Conservation (phyloP, 2,113 vertebrate genomes). For the Istiophorus platypterus region DNA sequence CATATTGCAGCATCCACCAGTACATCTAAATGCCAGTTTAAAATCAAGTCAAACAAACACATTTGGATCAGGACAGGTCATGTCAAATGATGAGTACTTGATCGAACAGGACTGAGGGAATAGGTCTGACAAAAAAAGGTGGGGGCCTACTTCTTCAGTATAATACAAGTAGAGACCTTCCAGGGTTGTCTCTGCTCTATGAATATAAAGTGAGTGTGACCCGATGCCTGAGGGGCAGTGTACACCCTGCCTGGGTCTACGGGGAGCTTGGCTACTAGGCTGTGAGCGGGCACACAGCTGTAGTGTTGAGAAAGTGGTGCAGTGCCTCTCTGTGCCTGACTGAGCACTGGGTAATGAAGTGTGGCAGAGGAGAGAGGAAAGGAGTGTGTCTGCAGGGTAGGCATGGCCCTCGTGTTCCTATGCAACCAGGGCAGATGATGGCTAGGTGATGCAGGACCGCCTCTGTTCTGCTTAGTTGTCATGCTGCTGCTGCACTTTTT, state of each 20-base stretch:
- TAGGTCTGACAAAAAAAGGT: conserved; percentile 2
- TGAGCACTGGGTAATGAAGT: conserved; percentile 85
- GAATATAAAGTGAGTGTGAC: conserved; percentile 69
- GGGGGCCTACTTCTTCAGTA: conserved; percentile 4
- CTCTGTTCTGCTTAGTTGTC: conserved; percentile 77
- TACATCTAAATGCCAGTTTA: no score
- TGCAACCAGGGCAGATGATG: conserved; percentile 78
- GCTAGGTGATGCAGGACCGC: conserved; percentile 78
- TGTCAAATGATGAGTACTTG: not conserved
- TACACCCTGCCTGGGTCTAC: conserved; percentile 57
- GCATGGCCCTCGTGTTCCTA: conserved; percentile 81
- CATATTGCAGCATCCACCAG: not conserved
- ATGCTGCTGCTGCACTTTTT: conserved; percentile 73
- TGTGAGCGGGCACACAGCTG: conserved; percentile 68
- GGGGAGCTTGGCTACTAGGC: conserved; percentile 57
- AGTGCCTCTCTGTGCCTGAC: conserved; percentile 81
- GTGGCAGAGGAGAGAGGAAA: conserved; percentile 79
- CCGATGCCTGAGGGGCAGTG: conserved; percentile 70
- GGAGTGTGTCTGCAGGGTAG: conserved; percentile 82
- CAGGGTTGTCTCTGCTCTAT: conserved; percentile 39
- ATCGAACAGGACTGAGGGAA: not conserved
- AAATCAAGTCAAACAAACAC: not conserved
- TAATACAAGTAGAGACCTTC: conserved; percentile 27
- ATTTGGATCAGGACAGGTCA: not conserved
- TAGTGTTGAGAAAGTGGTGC: conserved; percentile 78